These are phyloP conservation scores for Byasa hedistus DNA, from an alignment of 2,888 invertebrate genomes.

Conservation along the genomic window DNA sequence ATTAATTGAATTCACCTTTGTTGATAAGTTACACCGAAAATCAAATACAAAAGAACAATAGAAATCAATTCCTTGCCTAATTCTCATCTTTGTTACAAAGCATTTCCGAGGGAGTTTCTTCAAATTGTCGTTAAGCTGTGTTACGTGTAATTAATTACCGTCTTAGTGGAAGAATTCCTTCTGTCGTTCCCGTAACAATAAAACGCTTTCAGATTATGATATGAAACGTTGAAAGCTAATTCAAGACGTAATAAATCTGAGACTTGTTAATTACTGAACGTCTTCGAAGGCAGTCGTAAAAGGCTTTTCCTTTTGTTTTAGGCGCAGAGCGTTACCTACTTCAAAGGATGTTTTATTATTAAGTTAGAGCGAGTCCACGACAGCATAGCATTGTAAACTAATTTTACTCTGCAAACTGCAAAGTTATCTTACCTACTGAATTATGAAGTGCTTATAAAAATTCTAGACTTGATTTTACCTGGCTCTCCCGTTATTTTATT, in stretches of 20 bases:
- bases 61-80: conserved; percentile 47
- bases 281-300: conserved; percentile 56
- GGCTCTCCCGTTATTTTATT: conserved; percentile 60
- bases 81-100: conserved; percentile 50
- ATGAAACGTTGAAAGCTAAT: conserved; percentile 73
- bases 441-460: conserved; percentile 60
- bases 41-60: conserved; percentile 42
- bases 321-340: conserved; percentile 49
- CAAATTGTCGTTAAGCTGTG: conserved; percentile 55
- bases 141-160: conserved; percentile 67
- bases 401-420: conserved; percentile 44
- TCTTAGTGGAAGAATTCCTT: conserved; percentile 41
- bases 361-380: conserved; percentile 45
- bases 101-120: conserved; percentile 48
- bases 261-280: conserved; percentile 70
- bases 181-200: conserved; percentile 52
- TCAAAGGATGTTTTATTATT: conserved; percentile 60
- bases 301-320: conserved; percentile 58
- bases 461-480: conserved; percentile 47
- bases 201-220: conserved; percentile 72
- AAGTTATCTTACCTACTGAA: conserved; percentile 46
- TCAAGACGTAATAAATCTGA: conserved; percentile 68
- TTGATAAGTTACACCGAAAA: conserved; percentile 11
- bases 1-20: not conserved
- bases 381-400: conserved; percentile 48